Evolutionary conservation across 2,113 vertebrate genomes (phyloP).

Genomic region (Microcebus ravelobensis): DNA sequence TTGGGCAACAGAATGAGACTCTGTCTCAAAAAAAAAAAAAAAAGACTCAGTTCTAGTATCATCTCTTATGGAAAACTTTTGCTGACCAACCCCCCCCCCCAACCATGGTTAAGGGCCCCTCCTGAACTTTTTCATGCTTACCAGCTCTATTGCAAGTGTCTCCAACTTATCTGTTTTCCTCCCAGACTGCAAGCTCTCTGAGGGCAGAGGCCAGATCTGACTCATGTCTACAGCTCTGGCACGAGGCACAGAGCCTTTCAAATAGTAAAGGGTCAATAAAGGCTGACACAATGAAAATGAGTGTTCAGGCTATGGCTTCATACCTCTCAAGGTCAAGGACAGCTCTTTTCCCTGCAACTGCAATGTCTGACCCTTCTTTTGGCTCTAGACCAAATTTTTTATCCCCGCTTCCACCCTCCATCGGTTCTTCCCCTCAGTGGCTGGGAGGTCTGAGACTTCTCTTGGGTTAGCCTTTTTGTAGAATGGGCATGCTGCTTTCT

Average conservation of each 20-base stretch:
- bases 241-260: background rate
- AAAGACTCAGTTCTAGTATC: background rate
- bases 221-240: background rate
- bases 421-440: background rate
- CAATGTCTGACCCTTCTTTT: background rate
- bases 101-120: background rate
- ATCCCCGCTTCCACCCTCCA: background rate
- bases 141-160: background rate
- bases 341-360: background rate
- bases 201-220: background rate
- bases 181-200: background rate
- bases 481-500: background rate
- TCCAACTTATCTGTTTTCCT: background rate
- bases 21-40: too few species aligned
- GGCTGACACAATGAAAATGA: background rate
- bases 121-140: background rate
- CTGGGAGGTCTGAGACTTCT: background rate
- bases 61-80: background rate
- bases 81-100: too few species aligned
- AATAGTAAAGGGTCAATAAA: background rate
- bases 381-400: background rate
- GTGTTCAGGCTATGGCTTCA: background rate
- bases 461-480: background rate
- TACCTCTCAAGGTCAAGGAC: background rate
- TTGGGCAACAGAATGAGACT: too few species aligned